phyloP scores from a whole-genome alignment of 1,140 invertebrate species.

The Drosophila mauritiana region DNA sequence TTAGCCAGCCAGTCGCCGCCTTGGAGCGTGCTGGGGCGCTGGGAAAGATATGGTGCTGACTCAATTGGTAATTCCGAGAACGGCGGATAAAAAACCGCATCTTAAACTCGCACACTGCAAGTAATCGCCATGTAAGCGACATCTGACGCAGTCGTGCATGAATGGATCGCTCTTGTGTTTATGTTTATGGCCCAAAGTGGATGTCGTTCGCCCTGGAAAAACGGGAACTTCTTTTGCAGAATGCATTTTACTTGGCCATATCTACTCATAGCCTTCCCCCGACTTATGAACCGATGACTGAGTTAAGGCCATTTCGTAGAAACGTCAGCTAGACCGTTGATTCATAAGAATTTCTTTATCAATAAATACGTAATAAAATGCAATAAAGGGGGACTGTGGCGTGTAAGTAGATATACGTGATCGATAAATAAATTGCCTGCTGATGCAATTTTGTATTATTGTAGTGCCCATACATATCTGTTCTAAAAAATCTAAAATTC shows the following conservation, averaged over 20 bases:
- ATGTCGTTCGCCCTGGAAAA: not conserved
- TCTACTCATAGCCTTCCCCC: not conserved
- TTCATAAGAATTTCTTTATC: slow-evolving; percentile 22
- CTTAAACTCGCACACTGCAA: slow-evolving; percentile 19
- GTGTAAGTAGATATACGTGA: slow-evolving; percentile 4
- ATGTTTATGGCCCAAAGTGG: not conserved
- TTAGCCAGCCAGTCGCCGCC: not conserved
- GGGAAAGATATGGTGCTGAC: slow-evolving; percentile 60
- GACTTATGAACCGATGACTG: slow-evolving; percentile 12
- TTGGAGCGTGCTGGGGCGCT: slow-evolving; percentile 27
- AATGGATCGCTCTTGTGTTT: slow-evolving; percentile 21
- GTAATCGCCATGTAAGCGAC: slow-evolving; percentile 20
- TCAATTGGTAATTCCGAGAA: slow-evolving; percentile 53
- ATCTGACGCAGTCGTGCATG: slow-evolving; percentile 31
- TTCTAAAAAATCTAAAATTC: slow-evolving; percentile 1
- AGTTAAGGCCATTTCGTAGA: slow-evolving; percentile 12
- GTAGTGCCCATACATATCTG: not conserved
- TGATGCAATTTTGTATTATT: not conserved
- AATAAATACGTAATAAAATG: not conserved
- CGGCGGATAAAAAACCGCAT: slow-evolving; percentile 45
- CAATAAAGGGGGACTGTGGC: not conserved
- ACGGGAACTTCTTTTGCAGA: slow-evolving; percentile 23
- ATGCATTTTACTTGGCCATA: not conserved
- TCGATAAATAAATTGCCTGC: not conserved
- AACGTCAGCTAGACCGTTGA: not conserved